Percentiles rank a stretch among this genome's conserved stretches.
phyloP scores from a whole-genome alignment of 2,888 invertebrate genomes.

The Portevinia maculata region DNA sequence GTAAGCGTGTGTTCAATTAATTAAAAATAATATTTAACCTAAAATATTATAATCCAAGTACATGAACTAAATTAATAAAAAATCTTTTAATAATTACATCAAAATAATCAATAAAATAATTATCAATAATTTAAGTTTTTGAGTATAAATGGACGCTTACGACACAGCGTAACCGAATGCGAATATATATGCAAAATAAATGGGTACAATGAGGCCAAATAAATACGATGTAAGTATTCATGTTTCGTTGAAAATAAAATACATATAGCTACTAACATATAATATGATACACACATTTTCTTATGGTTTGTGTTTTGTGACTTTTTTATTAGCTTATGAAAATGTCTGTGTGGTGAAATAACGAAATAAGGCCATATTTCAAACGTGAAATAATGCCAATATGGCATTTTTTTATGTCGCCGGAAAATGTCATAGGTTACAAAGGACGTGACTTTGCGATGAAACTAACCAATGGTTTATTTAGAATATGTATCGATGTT shows the following conservation, averaged over 20 bases:
- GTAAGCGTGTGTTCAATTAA: conserved; percentile 41
- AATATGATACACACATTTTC: not conserved
- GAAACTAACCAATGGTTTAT: too few relatives aligned
- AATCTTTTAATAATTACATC: conserved; percentile 9
- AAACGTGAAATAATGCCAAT: too few relatives aligned
- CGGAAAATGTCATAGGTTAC: too few relatives aligned
- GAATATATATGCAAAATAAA: conserved; percentile 83
- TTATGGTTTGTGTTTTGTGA: not conserved
- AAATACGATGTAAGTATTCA: conserved; percentile 83
- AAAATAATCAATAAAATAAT: conserved; percentile 8
- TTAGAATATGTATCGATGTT: too few relatives aligned
- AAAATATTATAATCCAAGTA: conserved; percentile 1
- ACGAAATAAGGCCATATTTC: too few relatives aligned
- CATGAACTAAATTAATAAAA: not conserved
- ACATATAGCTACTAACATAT: not conserved
- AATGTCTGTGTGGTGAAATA: too few relatives aligned
- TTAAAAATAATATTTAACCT: conserved; percentile 1
- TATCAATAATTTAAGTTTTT: conserved; percentile 34
- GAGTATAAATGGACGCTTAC: conserved; percentile 79
- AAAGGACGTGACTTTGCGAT: too few relatives aligned
- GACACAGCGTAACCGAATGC: conserved; percentile 83
- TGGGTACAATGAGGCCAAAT: conserved; percentile 84
- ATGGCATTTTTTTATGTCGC: too few relatives aligned
- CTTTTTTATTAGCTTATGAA: too few relatives aligned
- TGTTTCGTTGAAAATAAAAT: not conserved